Evolutionary conservation across 2,888 invertebrate species (phyloP), one percentile per base, ranked within the genome.

Genomic region (Pasiphila rectangulata): DNA sequence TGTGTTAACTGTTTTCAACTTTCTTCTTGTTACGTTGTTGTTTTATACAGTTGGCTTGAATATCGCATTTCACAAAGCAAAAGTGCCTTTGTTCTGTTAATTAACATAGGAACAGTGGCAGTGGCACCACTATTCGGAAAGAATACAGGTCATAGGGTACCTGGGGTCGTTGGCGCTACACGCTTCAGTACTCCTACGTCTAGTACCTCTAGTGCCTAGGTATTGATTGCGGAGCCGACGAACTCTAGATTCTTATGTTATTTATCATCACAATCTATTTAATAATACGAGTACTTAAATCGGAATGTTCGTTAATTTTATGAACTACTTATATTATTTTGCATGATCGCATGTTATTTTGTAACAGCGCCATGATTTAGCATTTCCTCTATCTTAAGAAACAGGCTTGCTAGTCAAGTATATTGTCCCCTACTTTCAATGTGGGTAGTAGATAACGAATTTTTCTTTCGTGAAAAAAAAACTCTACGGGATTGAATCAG

Each of bases 171-270:
- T 64, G 71, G 69, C 71, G 46, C 63, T 56, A 55, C 56, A 59
- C 63, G 61, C 61, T 67, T 59, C 63, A 55, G 56, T 64, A 69
- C 64, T 63, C 67, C 55, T 65, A 61, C 59, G 44, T 49, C 29
- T 15, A 17, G 23, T 32, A 24, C 30, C 19, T 20, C 23, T 25
- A 6, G 19, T 29, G 39, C 36, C 15, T 24, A 24, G 13, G 19
- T 84, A 86, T 86, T 73, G 84, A 85, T 85, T 83, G 69, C 69
- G 71, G 71, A 72, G 73, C 59, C 71, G 65, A 63, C 62, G 69
- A 74, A 71, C 74, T 62, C 47, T 23, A 9, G 46, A 44, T 47
- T 60, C 54, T 46, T 51, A 56, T 46, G 48, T 53, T 56, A 46
- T 51, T 49, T 48, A 55, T 36, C 27, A 29, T 19, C 25, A 36